Conservation (phyloP, 2,113 vertebrate species). For the Catharus fuscescens region DNA sequence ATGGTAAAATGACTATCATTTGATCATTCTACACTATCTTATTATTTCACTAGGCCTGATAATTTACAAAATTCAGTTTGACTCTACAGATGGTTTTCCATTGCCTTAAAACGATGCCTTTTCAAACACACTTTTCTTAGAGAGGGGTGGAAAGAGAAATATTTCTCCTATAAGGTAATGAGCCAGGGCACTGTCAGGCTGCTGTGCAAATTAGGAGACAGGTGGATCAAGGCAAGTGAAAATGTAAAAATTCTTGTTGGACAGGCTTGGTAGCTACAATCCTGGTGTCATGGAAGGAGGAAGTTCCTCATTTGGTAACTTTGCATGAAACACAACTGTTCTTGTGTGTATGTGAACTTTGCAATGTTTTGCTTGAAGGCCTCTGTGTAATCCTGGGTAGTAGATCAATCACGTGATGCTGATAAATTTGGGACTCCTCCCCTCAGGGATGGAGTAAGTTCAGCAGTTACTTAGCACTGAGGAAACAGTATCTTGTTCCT, state of each 20-base stretch:
- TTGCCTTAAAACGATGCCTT: not conserved
- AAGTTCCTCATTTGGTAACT: not conserved
- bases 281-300: not conserved
- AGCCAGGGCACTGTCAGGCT: not conserved
- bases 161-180: not conserved
- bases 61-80: not conserved
- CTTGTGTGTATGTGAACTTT: not conserved
- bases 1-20: not conserved
- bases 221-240: not conserved
- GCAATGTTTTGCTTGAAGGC: not conserved
- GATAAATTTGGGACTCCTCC: not conserved
- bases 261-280: not conserved
- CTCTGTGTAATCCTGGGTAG: not conserved
- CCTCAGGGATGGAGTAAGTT: not conserved
- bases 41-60: not conserved
- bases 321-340: not conserved
- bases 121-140: not conserved
- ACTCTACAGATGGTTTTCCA: not conserved
- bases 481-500: not conserved
- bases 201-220: not conserved
- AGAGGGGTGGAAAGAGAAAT: not conserved
- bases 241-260: not conserved
- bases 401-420: not conserved
- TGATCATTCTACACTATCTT: not conserved
- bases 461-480: not conserved